Percentiles rank a stretch among this genome's conserved stretches.
Conservation (phyloP, 2,797 vertebrate genomes). For the Sebastes wilsoni region DNA sequence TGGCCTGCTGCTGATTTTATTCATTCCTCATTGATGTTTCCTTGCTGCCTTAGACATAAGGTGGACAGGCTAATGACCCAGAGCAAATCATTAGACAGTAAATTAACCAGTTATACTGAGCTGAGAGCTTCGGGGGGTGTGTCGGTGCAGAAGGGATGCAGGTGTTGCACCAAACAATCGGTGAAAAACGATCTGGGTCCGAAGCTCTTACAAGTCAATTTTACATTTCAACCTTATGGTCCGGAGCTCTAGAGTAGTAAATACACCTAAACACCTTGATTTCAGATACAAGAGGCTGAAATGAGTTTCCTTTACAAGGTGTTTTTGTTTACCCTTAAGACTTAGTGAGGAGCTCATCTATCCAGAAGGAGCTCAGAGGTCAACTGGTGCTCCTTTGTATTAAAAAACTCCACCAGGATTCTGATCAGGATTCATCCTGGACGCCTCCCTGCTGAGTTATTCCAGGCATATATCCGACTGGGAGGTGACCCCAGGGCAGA, state of each 20-base stretch:
- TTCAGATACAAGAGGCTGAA: not conserved
- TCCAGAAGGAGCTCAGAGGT: not conserved
- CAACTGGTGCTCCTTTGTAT: not conserved
- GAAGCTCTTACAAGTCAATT: not conserved
- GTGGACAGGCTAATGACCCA: slow-evolving; percentile 23
- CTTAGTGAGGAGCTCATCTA: not conserved
- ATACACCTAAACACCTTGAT: not conserved
- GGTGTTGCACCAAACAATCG: not conserved
- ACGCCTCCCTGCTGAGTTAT: not conserved
- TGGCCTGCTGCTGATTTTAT: slow-evolving; percentile 10
- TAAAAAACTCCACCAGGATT: not conserved
- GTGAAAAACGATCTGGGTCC: not conserved
- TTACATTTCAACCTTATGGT: not conserved
- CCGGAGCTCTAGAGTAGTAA: not conserved
- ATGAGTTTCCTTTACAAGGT: not conserved
- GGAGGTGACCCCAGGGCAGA: not conserved
- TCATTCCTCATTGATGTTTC: slow-evolving; percentile 33
- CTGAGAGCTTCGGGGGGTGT: slow-evolving; percentile 22
- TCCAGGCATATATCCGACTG: not conserved
- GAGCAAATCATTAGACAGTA: slow-evolving; percentile 55
- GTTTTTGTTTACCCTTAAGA: not conserved
- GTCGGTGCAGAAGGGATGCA: not conserved
- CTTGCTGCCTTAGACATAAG: slow-evolving; percentile 5
- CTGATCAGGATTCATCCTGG: not conserved
- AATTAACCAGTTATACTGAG: slow-evolving; percentile 28